phyloP scores from a whole-genome alignment of 2,113 vertebrate species.

The Lipophrys pholis region DNA sequence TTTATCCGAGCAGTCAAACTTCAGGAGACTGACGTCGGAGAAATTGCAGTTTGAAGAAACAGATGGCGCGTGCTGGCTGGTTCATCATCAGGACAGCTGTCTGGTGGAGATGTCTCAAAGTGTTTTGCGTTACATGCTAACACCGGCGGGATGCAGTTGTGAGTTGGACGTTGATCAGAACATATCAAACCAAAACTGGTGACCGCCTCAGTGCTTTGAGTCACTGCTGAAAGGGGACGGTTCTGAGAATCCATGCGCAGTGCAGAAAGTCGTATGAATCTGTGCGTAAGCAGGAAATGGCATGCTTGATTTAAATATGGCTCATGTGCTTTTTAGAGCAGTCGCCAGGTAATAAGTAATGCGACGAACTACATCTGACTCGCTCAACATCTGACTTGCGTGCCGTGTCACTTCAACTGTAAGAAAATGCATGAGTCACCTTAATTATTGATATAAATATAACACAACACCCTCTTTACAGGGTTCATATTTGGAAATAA shows the following conservation, averaged over 20 bases:
- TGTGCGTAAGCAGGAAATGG: too few relatives aligned
- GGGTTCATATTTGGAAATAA: too few relatives aligned
- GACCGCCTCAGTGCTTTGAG: not conserved
- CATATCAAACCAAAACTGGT: not conserved
- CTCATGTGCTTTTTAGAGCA: too few relatives aligned
- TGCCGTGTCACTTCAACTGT: too few relatives aligned
- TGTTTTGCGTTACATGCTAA: not conserved
- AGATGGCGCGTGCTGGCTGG: slow-evolving; percentile 17
- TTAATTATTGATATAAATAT: too few relatives aligned
- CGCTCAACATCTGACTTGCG: too few relatives aligned
- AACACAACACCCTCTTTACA: too few relatives aligned
- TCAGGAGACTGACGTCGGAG: slow-evolving; percentile 38
- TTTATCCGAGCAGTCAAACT: slow-evolving; percentile 52
- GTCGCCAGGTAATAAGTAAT: too few relatives aligned
- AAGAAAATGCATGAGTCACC: too few relatives aligned
- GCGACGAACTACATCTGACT: too few relatives aligned
- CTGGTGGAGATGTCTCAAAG: not conserved
- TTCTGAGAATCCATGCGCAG: not conserved
- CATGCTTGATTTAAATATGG: too few relatives aligned
- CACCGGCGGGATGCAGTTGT: not conserved
- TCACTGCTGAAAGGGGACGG: not conserved
- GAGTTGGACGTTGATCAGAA: not conserved
- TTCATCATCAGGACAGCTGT: slow-evolving; percentile 44
- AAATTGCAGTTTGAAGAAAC: slow-evolving; percentile 30
- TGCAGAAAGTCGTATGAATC: too few relatives aligned